A percentile compares a stretch with the other conserved stretches of the same genome.
Conservation (phyloP, 2,113 vertebrate genomes). For the Neopipo cinnamomea region DNA sequence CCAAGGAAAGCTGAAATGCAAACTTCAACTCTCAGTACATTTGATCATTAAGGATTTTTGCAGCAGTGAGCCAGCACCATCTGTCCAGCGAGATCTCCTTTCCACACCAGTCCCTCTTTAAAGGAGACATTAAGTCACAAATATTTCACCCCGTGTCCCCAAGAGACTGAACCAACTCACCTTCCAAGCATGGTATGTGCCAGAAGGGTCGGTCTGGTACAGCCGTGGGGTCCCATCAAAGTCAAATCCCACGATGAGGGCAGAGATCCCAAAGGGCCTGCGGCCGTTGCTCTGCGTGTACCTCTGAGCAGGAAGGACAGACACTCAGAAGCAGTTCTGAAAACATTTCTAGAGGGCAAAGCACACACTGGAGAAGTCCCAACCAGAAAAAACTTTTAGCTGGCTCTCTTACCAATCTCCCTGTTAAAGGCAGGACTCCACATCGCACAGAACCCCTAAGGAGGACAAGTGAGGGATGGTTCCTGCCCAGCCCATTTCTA, state of each 20-base stretch:
- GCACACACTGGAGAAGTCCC: neutral
- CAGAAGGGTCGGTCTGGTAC: constrained; percentile 88
- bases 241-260: constrained; percentile 87
- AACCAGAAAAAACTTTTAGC: neutral
- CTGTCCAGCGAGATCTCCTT: neutral
- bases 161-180: constrained; percentile 49
- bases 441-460: neutral
- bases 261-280: constrained; percentile 86
- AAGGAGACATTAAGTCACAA: neutral
- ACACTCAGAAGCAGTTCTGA: neutral
- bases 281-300: constrained; percentile 89
- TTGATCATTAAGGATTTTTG: neutral
- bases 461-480: neutral
- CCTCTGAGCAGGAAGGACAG: constrained; percentile 65
- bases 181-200: constrained; percentile 91
- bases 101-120: neutral
- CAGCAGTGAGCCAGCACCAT: neutral
- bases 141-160: neutral
- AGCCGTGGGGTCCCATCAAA: constrained; percentile 84
- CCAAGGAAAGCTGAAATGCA: neutral
- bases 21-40: neutral
- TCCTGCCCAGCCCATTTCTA: neutral
- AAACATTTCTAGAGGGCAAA: neutral
- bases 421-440: fast-evolving
- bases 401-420: neutral